These are phyloP conservation scores for Anabacerthia variegaticeps DNA, from an alignment of 2,797 vertebrate species.

Conservation along the genomic window DNA sequence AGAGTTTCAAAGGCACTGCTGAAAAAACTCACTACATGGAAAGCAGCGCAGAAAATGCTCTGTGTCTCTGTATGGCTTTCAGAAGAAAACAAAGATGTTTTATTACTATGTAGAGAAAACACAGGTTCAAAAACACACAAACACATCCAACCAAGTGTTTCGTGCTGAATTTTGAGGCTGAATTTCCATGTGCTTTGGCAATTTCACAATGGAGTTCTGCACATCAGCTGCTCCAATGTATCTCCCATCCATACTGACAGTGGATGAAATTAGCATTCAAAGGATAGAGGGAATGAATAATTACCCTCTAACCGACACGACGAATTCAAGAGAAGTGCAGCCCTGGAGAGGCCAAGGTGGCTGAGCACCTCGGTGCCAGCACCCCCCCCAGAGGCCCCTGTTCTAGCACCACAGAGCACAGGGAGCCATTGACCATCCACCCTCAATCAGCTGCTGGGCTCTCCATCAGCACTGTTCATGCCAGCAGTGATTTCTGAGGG, in stretches of 20 bases:
- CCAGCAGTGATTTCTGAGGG: background rate
- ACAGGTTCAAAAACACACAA: background rate
- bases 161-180: background rate
- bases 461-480: background rate
- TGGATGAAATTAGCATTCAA: background rate
- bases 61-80: background rate
- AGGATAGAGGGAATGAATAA: background rate
- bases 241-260: fast-evolving
- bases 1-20: background rate
- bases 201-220: background rate
- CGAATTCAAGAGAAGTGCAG: background rate
- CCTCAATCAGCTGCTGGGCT: background rate
- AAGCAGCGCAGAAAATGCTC: background rate
- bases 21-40: background rate
- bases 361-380: background rate
- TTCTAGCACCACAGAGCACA: background rate
- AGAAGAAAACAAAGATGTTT: background rate
- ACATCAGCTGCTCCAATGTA: background rate
- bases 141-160: background rate
- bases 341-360: background rate
- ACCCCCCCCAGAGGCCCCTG: background rate
- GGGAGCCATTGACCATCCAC: background rate
- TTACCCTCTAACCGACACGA: background rate
- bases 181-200: background rate
- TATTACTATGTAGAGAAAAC: background rate